These are phyloP conservation scores for Aporophyla nigra DNA, from an alignment of 2,888 invertebrate genomes.

Conservation along the genomic window DNA sequence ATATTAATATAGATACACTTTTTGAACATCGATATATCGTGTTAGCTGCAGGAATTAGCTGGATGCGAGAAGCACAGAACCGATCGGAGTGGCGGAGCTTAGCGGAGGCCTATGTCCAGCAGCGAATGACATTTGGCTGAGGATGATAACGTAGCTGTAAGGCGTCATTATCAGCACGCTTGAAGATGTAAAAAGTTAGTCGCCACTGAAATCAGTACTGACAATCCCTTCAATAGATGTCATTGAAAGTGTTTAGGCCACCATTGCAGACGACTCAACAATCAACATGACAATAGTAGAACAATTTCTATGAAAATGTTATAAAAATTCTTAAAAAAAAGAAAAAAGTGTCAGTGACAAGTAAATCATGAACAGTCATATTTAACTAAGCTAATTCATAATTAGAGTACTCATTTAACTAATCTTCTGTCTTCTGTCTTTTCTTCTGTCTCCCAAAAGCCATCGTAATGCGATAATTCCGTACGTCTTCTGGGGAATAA, in stretches of 20 bases:
- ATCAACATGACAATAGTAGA: background rate
- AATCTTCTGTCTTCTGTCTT: too few relatives aligned
- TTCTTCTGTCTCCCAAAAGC: background rate
- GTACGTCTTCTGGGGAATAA: constrained; percentile 38
- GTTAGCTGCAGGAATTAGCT: too few relatives aligned
- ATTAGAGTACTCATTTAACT: too few relatives aligned
- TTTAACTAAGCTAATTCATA: too few relatives aligned
- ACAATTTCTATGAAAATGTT: too few relatives aligned
- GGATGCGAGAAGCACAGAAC: too few relatives aligned
- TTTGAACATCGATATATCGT: background rate
- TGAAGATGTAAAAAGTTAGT: background rate
- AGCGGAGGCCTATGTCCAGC: too few relatives aligned
- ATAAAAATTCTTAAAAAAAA: too few relatives aligned
- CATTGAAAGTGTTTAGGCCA: background rate
- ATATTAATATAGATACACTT: background rate
- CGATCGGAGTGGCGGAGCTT: too few relatives aligned
- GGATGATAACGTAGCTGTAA: background rate
- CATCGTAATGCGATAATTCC: constrained; percentile 32
- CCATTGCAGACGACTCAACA: background rate
- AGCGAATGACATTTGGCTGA: too few relatives aligned
- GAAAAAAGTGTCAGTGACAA: too few relatives aligned
- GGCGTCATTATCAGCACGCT: background rate
- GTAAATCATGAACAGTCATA: too few relatives aligned
- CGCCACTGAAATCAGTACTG: background rate
- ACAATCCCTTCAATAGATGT: background rate